Conservation (phyloP, 2,113 vertebrate species). For the Galeopterus variegatus region DNA sequence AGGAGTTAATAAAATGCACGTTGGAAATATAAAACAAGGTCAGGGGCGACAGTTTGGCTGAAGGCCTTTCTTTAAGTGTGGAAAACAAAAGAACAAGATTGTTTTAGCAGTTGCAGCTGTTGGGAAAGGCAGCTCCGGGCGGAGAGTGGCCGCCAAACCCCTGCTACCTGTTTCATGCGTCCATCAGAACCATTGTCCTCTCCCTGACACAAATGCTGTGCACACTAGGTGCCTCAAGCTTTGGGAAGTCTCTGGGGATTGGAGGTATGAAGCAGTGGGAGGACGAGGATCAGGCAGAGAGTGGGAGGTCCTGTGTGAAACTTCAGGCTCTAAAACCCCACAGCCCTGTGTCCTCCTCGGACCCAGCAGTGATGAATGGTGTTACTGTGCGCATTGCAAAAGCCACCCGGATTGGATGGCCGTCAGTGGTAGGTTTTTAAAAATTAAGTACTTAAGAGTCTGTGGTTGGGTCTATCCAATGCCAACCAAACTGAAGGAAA, state of each 20-base stretch:
- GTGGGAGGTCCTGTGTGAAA: neutral
- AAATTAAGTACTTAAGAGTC: conserved; percentile 76
- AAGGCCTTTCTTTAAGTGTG: conserved; percentile 83
- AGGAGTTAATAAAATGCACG: conserved; percentile 87
- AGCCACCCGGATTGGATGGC: neutral
- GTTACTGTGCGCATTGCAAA: conserved; percentile 37
- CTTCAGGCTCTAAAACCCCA: neutral
- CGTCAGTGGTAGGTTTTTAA: conserved; percentile 69
- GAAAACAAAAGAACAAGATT: conserved; percentile 86
- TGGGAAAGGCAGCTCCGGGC: neutral
- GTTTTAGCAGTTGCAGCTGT: conserved; percentile 81
- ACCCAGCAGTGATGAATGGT: conserved; percentile 65
- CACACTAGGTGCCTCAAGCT: neutral
- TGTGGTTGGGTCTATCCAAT: conserved; percentile 60
- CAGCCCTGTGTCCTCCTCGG: neutral
- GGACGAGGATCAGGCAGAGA: neutral
- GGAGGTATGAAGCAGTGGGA: neutral
- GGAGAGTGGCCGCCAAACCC: neutral
- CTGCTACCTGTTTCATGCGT: conserved; percentile 36
- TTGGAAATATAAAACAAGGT: conserved; percentile 86
- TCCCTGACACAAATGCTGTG: neutral
- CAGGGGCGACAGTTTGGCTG: conserved; percentile 85
- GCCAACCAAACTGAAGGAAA: conserved; percentile 72
- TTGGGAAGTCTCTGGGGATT: neutral
- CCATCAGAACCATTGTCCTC: neutral